These are phyloP conservation scores for Drosophila bocqueti DNA, from an alignment of 1,140 invertebrate genomes.

Conservation along the genomic window DNA sequence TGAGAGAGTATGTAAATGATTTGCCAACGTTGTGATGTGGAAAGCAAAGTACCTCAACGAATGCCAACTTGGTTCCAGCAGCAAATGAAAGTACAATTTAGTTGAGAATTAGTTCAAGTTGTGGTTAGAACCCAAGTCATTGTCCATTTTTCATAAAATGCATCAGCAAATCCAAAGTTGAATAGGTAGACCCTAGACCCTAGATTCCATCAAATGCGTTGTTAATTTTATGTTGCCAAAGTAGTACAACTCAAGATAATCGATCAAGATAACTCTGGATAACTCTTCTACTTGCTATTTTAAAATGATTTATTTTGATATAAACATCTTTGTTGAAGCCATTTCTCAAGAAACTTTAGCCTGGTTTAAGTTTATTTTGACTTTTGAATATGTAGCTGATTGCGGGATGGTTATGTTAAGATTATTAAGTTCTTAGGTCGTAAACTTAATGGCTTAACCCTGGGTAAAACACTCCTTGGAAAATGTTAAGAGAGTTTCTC, in stretches of 20 bases:
- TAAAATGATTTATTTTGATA: not conserved
- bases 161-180: conserved; percentile 7
- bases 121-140: conserved; percentile 14
- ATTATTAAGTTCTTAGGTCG: not conserved
- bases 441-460: not conserved
- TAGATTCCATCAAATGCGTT: conserved; percentile 8
- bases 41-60: conserved; percentile 77
- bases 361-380: not conserved
- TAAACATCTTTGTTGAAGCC: not conserved
- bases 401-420: not conserved
- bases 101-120: conserved; percentile 58
- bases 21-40: conserved; percentile 69
- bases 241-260: conserved; percentile 13
- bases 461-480: not conserved
- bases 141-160: conserved; percentile 37
- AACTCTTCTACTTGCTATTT: not conserved
- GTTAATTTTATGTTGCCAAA: conserved; percentile 3
- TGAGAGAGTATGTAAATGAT: conserved; percentile 28
- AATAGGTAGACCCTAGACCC: not conserved
- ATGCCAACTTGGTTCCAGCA: conserved; percentile 72
- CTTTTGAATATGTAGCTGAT: not conserved
- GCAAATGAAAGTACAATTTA: conserved; percentile 79
- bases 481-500: not conserved
- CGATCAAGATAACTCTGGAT: not conserved
- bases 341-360: not conserved